phyloP scores from a whole-genome alignment of 2,888 invertebrate genomes.

The Agrotis clavis region DNA sequence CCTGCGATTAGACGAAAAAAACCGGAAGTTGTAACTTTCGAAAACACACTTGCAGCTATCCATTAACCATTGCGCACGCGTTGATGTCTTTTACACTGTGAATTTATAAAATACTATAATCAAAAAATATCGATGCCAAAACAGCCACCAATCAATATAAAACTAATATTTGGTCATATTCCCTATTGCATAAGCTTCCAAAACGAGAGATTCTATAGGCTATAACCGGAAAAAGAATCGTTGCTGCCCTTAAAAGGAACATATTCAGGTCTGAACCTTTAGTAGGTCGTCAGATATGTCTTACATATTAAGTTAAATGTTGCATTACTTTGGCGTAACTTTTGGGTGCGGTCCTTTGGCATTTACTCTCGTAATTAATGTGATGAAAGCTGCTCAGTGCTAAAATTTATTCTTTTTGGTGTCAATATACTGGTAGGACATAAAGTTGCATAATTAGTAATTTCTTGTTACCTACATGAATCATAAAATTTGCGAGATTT shows the following conservation, averaged over 20 bases:
- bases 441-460: constrained; percentile 31
- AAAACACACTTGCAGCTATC: background rate
- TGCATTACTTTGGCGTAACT: constrained; percentile 53
- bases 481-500: background rate
- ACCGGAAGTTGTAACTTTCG: constrained; percentile 36
- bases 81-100: background rate
- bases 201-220: constrained; percentile 15
- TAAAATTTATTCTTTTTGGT: constrained; percentile 39
- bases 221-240: constrained; percentile 53
- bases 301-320: constrained; percentile 46
- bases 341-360: constrained; percentile 57
- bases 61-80: background rate
- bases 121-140: constrained; percentile 4
- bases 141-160: constrained; percentile 19
- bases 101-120: constrained; percentile 5
- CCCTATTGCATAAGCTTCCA: constrained; percentile 37
- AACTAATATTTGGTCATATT: constrained; percentile 27
- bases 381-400: constrained; percentile 52
- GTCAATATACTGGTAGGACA: constrained; percentile 23
- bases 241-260: constrained; percentile 19
- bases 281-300: constrained; percentile 51
- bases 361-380: constrained; percentile 55
- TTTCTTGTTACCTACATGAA: constrained; percentile 18
- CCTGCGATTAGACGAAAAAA: constrained; percentile 29
- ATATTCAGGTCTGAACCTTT: constrained; percentile 27